These are phyloP conservation scores for Barbus barbus DNA, from an alignment of 2,113 vertebrate species.

Conservation along the genomic window DNA sequence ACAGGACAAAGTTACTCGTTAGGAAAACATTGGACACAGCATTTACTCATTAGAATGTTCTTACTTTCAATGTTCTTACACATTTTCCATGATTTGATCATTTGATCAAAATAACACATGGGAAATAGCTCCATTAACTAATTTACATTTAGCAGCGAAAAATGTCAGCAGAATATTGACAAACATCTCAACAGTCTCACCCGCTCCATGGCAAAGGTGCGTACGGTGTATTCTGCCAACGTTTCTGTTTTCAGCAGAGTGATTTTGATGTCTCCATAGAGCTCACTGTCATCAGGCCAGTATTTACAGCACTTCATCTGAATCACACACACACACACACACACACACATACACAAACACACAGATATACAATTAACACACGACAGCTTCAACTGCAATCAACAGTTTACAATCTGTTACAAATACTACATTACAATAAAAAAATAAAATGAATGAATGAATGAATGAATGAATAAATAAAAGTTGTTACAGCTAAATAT, in stretches of 20 bases:
- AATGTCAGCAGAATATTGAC: not conserved
- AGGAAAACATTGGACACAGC: not conserved
- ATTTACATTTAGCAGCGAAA: not conserved
- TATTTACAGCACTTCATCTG: constrained; percentile 97
- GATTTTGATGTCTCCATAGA: constrained; percentile 96
- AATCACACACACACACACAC: constrained; percentile 21
- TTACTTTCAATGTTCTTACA: not conserved
- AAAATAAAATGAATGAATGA: too few relatives aligned
- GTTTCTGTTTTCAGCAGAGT: constrained; percentile 89
- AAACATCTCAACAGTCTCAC: constrained; percentile 66
- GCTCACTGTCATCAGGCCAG: constrained; percentile 93
- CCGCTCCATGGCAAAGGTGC: constrained; percentile 92
- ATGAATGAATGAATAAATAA: not conserved
- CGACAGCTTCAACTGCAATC: not conserved
- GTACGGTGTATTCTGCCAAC: constrained; percentile 87
- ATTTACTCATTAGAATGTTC: not conserved
- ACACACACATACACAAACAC: constrained; percentile 24
- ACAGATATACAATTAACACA: constrained; percentile 22
- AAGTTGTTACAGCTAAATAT: not conserved
- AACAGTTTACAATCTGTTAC: not conserved
- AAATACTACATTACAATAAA: not conserved
- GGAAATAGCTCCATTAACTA: not conserved
- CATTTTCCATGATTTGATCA: not conserved
- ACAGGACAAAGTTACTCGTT: not conserved
- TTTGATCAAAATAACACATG: not conserved